phyloP scores from a whole-genome alignment of 1,140 invertebrate genomes.

The Leptoteleia sp. region DNA sequence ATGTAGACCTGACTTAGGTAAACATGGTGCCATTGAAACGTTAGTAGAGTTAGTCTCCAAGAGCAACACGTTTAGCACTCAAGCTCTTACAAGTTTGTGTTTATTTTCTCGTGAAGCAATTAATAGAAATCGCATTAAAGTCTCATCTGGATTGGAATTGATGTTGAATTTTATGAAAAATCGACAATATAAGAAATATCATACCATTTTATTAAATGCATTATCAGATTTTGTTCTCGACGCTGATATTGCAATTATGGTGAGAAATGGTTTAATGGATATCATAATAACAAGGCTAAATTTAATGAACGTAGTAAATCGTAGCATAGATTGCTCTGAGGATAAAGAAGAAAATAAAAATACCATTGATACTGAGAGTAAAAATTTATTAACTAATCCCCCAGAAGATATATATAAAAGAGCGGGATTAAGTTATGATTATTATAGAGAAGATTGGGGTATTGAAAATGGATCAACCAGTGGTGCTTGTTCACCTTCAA shows the following conservation, averaged over 20 bases:
- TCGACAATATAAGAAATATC: conserved; percentile 65
- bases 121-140: conserved; percentile 71
- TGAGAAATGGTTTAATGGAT: conserved; percentile 74
- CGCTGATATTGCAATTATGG: conserved; percentile 71
- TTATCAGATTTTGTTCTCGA: conserved; percentile 72
- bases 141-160: conserved; percentile 69
- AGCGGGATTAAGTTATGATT: conserved; percentile 74
- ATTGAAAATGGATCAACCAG: conserved; percentile 74
- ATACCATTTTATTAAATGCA: conserved; percentile 70
- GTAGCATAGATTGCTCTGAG: conserved; percentile 26
- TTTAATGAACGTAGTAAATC: conserved; percentile 65
- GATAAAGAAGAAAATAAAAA: conserved; percentile 57
- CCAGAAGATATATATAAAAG: conserved; percentile 1
- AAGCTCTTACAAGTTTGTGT: conserved; percentile 70
- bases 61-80: conserved; percentile 38
- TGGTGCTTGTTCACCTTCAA: conserved; percentile 73
- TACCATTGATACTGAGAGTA: conserved; percentile 32
- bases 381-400: conserved; percentile 46
- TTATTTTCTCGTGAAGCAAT: conserved; percentile 76
- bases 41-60: conserved; percentile 65
- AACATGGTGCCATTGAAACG: conserved; percentile 67
- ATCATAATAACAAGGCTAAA: conserved; percentile 71
- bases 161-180: conserved; percentile 72
- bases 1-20: conserved; percentile 72
- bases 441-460: conserved; percentile 74